Evolutionary conservation across 1,140 invertebrate species (phyloP), one percentile per base, ranked within the genome.

Genomic region (Grapholita molesta): DNA sequence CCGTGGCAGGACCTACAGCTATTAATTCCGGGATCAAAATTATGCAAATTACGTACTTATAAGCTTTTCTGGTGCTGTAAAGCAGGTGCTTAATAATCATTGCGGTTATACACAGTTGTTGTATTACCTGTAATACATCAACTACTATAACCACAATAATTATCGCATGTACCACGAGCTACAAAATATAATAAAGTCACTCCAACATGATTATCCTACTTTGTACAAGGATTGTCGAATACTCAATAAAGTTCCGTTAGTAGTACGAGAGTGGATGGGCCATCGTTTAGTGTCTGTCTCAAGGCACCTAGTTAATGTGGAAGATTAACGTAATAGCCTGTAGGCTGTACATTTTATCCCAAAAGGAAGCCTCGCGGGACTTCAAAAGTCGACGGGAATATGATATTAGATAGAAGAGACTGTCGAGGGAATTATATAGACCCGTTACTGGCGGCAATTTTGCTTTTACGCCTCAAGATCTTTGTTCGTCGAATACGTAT

Each of bases 261-360:
- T 12, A 48, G 18, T 21, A 61, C 55, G 12, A 7, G 28, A 32
- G 24, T 30, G 15, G 24, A 61, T 28, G 12, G 25, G 55, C 28
- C 7, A 61, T 61, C 55, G 55, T 7, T 61, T 28, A 28, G 12
- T 30, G 55, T 28, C 24, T 61, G 23, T 61, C 55, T 61, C 55
- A 25, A 61, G 28, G 24, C 55, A 61, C 23, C 55, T 61, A 61
- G 28, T 61, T 61, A 57, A 57, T 61, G 55, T 28, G 25, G 7
- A 1, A 61, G 55, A 61, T 61, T 61, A 61, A 61, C 55, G 21
- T 61, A 61, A 61, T 61, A 61, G 25, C 28, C 55, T 61, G 15
- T 61, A 61, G 25, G n/a, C 55, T 61, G 15, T 61, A 61, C 32
- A 61, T 61, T 61, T 61, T 61, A 61, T 30, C 55, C 55, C 24